Base-by-base conservation (phyloP, 2,113 vertebrate genomes). In the Cyanistes caeruleus region DNA sequence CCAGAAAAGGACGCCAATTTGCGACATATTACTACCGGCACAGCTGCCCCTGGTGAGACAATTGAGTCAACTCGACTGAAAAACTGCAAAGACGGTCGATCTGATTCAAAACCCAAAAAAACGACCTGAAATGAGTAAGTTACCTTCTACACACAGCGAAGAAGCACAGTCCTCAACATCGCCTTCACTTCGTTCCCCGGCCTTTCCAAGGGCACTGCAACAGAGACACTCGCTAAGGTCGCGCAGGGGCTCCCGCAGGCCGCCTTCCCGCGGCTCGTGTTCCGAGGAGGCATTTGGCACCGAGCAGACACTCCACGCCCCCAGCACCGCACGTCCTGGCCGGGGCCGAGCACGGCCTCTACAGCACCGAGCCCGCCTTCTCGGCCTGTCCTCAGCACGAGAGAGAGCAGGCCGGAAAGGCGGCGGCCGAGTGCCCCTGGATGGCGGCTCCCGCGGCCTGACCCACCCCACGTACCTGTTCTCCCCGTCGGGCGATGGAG, bases 81-180 rank as follows among this genome's bases (percentile, higher is more conserved):
- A 35, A 73, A 17, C 51, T 13, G 14, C 68, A 30, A n/a, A 41
- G 60, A 44, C 0, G 5, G n/a, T 2, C 12, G 9, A 28, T 23
- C 31, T 13, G 43, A 58, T 19, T 15, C 39, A 28, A 73, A 37
- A 41, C 27, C 48, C 15, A n/a, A 30, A 22, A 48, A 41, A 51
- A 21, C 79, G 30, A 52, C 59, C 25, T 24, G 59, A 41, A 55
- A 62, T 1, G 22, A 14, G 76, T 23, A n/a, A 28, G 21, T 81
- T 98, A 98, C 98, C 98, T 98, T 98, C 98, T 35, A 58, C 63
- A 18, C 44, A 56, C 1, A 74, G 63, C 2, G 77, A 91, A 23
- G 62, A 16, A 23, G 89, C 28, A 17, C 62, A 24, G 60, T 87
- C 81, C 24, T 89, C 96, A 24, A 8, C 58, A 84, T 67, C 81